Conservation (phyloP, 2,113 vertebrate genomes). For the Cynoglossus semilaevis region DNA sequence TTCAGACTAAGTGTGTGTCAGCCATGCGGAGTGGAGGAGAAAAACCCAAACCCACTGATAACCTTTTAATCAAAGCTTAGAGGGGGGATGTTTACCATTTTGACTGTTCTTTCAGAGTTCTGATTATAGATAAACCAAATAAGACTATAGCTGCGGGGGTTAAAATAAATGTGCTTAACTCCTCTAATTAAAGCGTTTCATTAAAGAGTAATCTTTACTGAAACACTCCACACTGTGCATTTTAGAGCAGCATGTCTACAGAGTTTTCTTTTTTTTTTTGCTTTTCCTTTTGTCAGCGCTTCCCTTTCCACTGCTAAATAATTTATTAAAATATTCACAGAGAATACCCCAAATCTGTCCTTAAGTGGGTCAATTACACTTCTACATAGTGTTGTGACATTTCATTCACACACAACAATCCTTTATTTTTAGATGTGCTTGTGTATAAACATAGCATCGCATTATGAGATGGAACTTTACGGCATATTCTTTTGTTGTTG, state of each 20-base stretch:
- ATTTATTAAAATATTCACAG: background rate
- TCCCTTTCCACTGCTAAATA: background rate
- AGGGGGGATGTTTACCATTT: conserved; percentile 41
- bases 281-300: background rate
- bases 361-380: background rate
- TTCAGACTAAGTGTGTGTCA: conserved; percentile 38
- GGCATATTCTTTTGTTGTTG: background rate
- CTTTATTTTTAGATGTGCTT: background rate
- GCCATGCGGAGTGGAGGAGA: conserved; percentile 24
- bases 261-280: background rate
- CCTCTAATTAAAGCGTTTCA: conserved; percentile 40
- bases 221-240: conserved; percentile 11
- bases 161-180: conserved; percentile 30
- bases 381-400: background rate
- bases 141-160: conserved; percentile 30
- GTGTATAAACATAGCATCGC: background rate
- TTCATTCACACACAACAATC: background rate
- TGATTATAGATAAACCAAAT: conserved; percentile 47
- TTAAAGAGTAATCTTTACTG: conserved; percentile 28
- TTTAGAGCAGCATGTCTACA: background rate
- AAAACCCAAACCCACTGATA: conserved; percentile 11
- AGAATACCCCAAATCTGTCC: background rate
- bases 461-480: background rate
- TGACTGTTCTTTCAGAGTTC: conserved; percentile 24
- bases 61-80: conserved; percentile 42